Conservation (phyloP, 92 coral and sea anemone species). For the Diadumene lineata region DNA sequence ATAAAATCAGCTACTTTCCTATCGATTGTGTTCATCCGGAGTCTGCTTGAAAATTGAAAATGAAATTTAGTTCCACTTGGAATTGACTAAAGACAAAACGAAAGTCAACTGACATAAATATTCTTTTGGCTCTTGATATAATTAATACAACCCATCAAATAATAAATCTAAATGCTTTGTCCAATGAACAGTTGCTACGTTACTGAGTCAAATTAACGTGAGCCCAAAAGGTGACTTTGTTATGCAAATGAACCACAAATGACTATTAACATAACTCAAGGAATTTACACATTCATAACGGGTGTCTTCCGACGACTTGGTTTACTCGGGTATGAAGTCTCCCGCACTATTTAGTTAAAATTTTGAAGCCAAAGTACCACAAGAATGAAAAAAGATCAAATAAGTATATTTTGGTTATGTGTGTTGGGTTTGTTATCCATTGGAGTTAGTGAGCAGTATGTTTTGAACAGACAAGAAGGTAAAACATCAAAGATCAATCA, state of each 20-base stretch:
- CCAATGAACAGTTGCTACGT: conserved; percentile 15
- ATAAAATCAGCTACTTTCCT: too few species aligned
- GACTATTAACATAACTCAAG: conserved; percentile 36
- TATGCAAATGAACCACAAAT: conserved; percentile 33
- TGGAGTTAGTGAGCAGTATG: conserved; percentile 1
- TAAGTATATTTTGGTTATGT: conserved; percentile 32
- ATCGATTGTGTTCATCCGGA: conserved; percentile 14
- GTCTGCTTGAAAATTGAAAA: not conserved
- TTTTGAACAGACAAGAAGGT: conserved; percentile 39
- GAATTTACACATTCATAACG: conserved; percentile 39
- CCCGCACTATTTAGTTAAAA: not conserved
- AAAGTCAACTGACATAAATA: not conserved
- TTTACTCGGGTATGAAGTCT: conserved; percentile 34
- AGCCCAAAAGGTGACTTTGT: conserved; percentile 16
- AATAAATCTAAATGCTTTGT: not conserved
- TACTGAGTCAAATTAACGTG: conserved; percentile 22
- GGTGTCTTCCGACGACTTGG: conserved; percentile 24
- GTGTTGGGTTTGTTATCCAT: conserved; percentile 17
- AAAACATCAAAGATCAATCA: not conserved
- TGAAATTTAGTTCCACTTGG: not conserved
- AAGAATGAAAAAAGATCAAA: conserved; percentile 11
- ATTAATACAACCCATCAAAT: not conserved
- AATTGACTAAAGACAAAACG: not conserved
- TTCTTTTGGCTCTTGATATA: not conserved
- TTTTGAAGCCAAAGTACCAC: conserved; percentile 13